These are phyloP conservation scores for Rhimphoctona megacephalus DNA, from an alignment of 2,888 invertebrate species.

Conservation along the genomic window DNA sequence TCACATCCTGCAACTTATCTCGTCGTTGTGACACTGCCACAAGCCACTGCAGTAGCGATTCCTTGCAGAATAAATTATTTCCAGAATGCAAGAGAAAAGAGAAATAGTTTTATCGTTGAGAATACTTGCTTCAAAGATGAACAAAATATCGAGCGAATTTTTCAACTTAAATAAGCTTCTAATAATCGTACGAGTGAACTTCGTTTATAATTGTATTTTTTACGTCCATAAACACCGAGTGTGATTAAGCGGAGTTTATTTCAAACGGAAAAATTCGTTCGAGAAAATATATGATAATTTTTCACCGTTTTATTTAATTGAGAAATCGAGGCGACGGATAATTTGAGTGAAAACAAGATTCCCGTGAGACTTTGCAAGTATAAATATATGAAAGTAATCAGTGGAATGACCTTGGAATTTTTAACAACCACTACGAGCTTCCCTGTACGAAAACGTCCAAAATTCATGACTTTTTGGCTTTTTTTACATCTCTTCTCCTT, in stretches of 20 bases:
- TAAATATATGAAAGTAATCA: background rate
- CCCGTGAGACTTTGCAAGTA: background rate
- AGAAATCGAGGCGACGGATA: background rate
- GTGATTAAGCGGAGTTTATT: background rate
- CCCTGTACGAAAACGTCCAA: background rate
- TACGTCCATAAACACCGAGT: background rate
- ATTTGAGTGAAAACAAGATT: constrained; percentile 3
- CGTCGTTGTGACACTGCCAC: background rate
- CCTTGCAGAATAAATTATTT: background rate
- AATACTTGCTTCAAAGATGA: background rate
- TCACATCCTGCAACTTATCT: constrained; percentile 9
- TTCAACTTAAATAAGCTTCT: background rate
- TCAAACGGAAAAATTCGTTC: background rate
- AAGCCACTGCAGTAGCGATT: background rate
- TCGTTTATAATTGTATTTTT: background rate
- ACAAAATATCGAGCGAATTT: background rate
- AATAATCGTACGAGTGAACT: background rate
- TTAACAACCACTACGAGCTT: background rate
- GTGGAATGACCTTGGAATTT: constrained; percentile 5
- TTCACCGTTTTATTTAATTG: background rate
- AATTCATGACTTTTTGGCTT: background rate
- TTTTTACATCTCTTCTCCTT: background rate
- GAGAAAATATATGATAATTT: background rate
- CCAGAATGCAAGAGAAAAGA: background rate
- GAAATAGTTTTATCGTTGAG: background rate